Conservation (phyloP, 2,888 invertebrate species). For the Lasiommata megera region DNA sequence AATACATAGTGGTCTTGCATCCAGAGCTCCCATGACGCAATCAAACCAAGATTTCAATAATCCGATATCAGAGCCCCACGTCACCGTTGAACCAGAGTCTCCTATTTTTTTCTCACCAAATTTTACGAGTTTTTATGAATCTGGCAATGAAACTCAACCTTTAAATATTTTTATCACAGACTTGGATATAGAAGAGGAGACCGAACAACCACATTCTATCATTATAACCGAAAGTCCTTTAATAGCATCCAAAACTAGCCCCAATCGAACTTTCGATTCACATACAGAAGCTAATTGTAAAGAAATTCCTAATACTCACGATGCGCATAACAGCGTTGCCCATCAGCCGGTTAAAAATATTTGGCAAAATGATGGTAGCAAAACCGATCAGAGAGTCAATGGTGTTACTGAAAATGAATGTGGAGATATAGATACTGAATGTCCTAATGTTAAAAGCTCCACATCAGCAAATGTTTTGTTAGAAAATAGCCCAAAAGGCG, state of each 20-base stretch:
- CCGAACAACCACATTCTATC: constrained; percentile 72
- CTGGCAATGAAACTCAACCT: constrained; percentile 53
- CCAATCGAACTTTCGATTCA: constrained; percentile 50
- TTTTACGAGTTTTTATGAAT: constrained; percentile 63
- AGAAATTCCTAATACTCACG: constrained; percentile 47
- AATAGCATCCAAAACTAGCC: constrained; percentile 47
- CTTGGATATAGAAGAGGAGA: constrained; percentile 63
- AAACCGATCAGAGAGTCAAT: constrained; percentile 29
- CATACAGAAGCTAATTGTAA: constrained; percentile 39
- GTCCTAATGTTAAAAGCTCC: not conserved
- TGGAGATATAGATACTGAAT: constrained; percentile 4
- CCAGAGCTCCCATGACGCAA: constrained; percentile 34
- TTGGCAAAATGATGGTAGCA: constrained; percentile 26
- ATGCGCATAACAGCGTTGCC: constrained; percentile 44
- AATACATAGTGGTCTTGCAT: constrained; percentile 47
- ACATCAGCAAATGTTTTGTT: not conserved
- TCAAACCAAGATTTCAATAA: constrained; percentile 30
- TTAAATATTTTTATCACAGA: constrained; percentile 53
- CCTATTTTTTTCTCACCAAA: constrained; percentile 54
- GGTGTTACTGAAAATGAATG: constrained; percentile 19
- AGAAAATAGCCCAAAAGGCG: not conserved
- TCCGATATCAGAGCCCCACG: constrained; percentile 40
- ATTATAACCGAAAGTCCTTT: constrained; percentile 65
- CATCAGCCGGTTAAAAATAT: constrained; percentile 26
- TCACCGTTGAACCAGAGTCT: constrained; percentile 43